A percentile compares a stretch with the other conserved stretches of the same genome.
These are phyloP conservation scores for Pelvicachromis taeniatus DNA, from an alignment of 2,113 vertebrate genomes.

Conservation along the genomic window DNA sequence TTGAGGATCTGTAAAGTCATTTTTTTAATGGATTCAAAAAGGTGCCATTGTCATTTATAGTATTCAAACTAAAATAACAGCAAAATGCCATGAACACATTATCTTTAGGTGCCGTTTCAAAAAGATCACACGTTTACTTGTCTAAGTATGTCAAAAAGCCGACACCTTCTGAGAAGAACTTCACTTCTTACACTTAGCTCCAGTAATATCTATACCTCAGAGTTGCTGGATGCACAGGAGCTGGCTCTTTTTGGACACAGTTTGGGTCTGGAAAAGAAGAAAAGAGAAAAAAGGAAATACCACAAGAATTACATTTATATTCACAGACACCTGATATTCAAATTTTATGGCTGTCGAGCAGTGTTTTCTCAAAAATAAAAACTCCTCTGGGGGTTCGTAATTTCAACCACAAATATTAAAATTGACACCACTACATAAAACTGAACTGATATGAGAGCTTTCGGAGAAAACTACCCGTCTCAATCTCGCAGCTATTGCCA, in stretches of 20 bases:
- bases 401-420: constrained; percentile 22
- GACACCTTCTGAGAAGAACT: neutral
- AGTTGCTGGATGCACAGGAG: constrained; percentile 65
- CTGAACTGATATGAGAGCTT: neutral
- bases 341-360: neutral
- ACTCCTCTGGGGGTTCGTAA: constrained; percentile 5
- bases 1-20: neutral
- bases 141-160: neutral
- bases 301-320: constrained; percentile 32
- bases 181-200: neutral
- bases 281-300: constrained; percentile 22
- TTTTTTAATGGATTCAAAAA: too few relatives aligned
- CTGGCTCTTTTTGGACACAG: constrained; percentile 71
- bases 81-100: neutral
- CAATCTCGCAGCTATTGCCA: constrained; percentile 4
- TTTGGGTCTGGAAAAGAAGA: constrained; percentile 73
- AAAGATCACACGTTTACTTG: neutral
- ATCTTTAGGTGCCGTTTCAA: neutral
- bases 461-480: neutral
- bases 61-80: neutral
- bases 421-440: constrained; percentile 4
- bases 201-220: constrained; percentile 66
- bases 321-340: constrained; percentile 16
- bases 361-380: neutral
- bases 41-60: neutral